Base-by-base conservation (phyloP, 2,888 invertebrate species). In the Athetis lepigone region DNA sequence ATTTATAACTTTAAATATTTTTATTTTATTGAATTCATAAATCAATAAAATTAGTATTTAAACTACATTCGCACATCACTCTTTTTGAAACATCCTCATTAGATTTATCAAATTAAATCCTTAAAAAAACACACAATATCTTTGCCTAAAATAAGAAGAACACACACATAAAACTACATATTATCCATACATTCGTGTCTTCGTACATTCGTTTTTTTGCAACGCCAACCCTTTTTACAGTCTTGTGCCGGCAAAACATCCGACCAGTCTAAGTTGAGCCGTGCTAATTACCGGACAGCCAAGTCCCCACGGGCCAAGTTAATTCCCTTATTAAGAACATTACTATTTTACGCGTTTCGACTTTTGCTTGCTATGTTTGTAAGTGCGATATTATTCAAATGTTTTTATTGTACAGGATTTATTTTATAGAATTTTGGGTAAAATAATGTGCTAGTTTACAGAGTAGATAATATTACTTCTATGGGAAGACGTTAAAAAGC, bases 201-300 rank as follows among this genome's bases (percentile, higher is more conserved):
- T 39, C 11, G n/a, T 23, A 52, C 55, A 27, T 45, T 45, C 52
- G 13, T 27, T 47, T 42, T 72, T 55, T 67, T 61, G 19, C 23
- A 49, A 45, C 21, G 29, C 37, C 40, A 73, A 71, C 56, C 73
- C 73, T 68, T 73, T 70, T 73, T 71, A 45, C 46, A 21, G 4
- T 9, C 21, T 4, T 27, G 8, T 27, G 13, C 33, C 13, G 36
- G 54, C 45, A 19, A 46, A 43, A 13, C 46, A 18, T 2, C 19
- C 18, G 58, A 59, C 75, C 78, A 78, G 42, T 40, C 4, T 27
- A 16, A 43, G 46, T 23, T 49, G 75, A 70, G n/a, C 66, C 49
- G n/a, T 25, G 43, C 37, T 56, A 62, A 58, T 60, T 61, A 76
- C 55, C 21, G 36, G 7, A 25, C 19, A 33, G 19, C 47, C 19